phyloP scores from a whole-genome alignment of 2,888 invertebrate genomes.

The Watsonalla binaria region DNA sequence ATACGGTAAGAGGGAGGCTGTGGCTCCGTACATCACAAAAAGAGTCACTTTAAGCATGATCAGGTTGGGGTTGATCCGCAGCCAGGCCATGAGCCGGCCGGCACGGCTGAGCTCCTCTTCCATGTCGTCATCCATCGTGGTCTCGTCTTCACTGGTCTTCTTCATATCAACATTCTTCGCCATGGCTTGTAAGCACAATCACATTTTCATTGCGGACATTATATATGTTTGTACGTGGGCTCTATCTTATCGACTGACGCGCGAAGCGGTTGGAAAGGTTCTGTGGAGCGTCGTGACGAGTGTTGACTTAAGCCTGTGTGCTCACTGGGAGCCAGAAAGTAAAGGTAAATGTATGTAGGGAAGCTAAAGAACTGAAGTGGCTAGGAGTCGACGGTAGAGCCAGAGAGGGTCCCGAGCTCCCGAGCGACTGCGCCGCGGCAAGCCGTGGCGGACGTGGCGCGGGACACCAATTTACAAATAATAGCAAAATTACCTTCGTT shows the following conservation, averaged over 20 bases:
- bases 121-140: constrained; percentile 65
- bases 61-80: constrained; percentile 86
- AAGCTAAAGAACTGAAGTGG: constrained; percentile 20
- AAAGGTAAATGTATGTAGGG: constrained; percentile 1
- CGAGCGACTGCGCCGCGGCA: constrained; percentile 61
- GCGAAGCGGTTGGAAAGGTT: constrained; percentile 45
- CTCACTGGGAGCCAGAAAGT: constrained; percentile 22
- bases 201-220: constrained; percentile 46
- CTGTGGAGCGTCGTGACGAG: constrained; percentile 38
- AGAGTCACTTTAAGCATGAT: constrained; percentile 89
- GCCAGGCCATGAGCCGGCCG: constrained; percentile 63
- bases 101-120: constrained; percentile 58
- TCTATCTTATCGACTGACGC: constrained; percentile 73
- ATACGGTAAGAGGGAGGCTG: constrained; percentile 90
- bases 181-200: constrained; percentile 42
- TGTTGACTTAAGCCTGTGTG: constrained; percentile 59
- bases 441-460: constrained; percentile 64
- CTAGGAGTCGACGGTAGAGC: constrained; percentile 50
- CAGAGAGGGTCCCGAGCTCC: constrained; percentile 62
- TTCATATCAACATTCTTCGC: constrained; percentile 60
- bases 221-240: constrained; percentile 53
- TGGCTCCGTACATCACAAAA: constrained; percentile 91
- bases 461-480: constrained; percentile 75
- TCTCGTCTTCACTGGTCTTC: constrained; percentile 69
- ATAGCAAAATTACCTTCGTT: constrained; percentile 78